Evolutionary conservation across 2,888 invertebrate genomes (phyloP).

Genomic region (Lepidochitona cinerea): DNA sequence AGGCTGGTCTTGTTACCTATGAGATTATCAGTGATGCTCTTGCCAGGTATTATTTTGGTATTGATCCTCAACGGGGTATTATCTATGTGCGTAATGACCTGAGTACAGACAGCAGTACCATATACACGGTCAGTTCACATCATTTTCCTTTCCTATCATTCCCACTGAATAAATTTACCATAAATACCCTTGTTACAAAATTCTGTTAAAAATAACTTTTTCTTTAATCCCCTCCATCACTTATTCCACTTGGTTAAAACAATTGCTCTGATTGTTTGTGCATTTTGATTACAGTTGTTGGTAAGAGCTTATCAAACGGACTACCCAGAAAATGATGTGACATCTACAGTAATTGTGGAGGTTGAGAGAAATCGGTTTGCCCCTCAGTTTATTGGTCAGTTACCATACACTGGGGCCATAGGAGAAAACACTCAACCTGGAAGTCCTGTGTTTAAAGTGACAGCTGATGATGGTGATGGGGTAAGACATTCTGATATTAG

Average conservation of each 20-base stretch:
- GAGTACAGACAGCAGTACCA: slow-evolving; percentile 9
- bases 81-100: background rate
- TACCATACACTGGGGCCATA: background rate
- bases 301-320: slow-evolving; percentile 41
- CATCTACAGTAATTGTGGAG: slow-evolving; percentile 35
- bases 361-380: slow-evolving; percentile 48
- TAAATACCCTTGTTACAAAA: too few relatives aligned
- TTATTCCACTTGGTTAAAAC: too few relatives aligned
- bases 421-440: background rate
- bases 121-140: slow-evolving; percentile 28
- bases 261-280: too few relatives aligned
- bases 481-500: too few relatives aligned
- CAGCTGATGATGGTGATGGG: slow-evolving; percentile 48
- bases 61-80: slow-evolving; percentile 20
- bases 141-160: too few relatives aligned
- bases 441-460: background rate
- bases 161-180: too few relatives aligned
- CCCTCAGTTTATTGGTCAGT: slow-evolving; percentile 36
- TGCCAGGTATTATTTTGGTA: slow-evolving; percentile 39
- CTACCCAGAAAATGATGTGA: slow-evolving; percentile 35
- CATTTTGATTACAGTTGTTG: slow-evolving; percentile 7
- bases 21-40: slow-evolving; percentile 38
- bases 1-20: slow-evolving; percentile 25
- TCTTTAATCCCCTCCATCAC: too few relatives aligned
- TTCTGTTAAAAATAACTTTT: too few relatives aligned